Evolutionary conservation across 2,797 vertebrate genomes (phyloP), one percentile per base, ranked within the genome.

Genomic region (Anolis apletophallus): DNA sequence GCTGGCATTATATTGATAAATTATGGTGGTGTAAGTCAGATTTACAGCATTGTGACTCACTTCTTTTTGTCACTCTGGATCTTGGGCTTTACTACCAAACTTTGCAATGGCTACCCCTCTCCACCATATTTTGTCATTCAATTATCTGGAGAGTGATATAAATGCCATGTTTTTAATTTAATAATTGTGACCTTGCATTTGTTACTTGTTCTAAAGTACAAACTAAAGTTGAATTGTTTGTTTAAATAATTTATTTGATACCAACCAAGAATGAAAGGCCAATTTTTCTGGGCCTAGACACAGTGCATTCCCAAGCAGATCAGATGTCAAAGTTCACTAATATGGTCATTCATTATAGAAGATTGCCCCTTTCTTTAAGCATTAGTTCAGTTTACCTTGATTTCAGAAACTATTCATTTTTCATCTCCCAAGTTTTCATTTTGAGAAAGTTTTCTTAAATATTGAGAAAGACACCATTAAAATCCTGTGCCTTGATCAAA

Each of bases 401-500:
- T 26, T 46, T 87, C 67, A 85, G 52, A 46, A 85, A 14, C 72
- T 86, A 77, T 78, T 68, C 85, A 1, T 16, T 50, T 82, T 91
- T 84, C 2, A 21, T 79, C 86, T 86, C 85, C 50, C 71, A 86
- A 85, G 64, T 90, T 94, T 40, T 5, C 26, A 88, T 73, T 5
- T 78, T 32, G 84, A 89, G 86, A 59, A 93, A 79, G 40, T 67
- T 64, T 91, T 59, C 68, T 84, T 52, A 52, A 87, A 54, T 88
- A 91, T 85, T 89, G 83, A n/a, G 77, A 78, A 82, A 85, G 57
- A 34, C 36, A 84, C 61, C n/a, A 88, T 50, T 55, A 89, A 84
- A 75, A 16, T 2, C 87, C 61, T 81, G 34, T 87, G 88, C 61
- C 79, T 84, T 79, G 68, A 90, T 92, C 68, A 92, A 90, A 32